Evolutionary conservation across 2,797 vertebrate species (phyloP), one percentile per base, ranked within the genome.

Genomic region (Sebastes kiyomatsui): DNA sequence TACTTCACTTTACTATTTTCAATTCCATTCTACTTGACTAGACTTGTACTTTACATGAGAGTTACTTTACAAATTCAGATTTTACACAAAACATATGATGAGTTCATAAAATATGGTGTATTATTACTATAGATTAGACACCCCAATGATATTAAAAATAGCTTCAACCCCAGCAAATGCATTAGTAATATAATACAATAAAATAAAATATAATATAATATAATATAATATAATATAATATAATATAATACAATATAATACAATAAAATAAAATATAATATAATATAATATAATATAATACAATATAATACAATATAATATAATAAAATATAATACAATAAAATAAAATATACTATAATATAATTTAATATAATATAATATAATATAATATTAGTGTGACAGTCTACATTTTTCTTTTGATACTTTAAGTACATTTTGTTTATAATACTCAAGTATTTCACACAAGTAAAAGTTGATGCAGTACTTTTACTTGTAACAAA

Each of bases 221-320:
- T 4, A 33, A 33, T 33, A 33, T 1, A 11, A 35, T 12, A 35
- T 1, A 35, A 11, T 33, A 11, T 0, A 10, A 32, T 32, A 32
- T 0, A 8, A 32, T 8, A 9, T 1, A 10, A 9, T 33, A 35
- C 0, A 35, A 35, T 35, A 35, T 0, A 35, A 35, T 35, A 5
- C 0, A 35, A 35, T 35, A 12, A 0, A 27, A 27, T 35, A 35
- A 0, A 35, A 35, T 35, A 2, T 0, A 35, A 35, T 35, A 2
- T 0, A 35, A 33, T 33, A 11, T 2, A 33, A 33, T 11, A 33
- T 2, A 33, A 11, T 35, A 35, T 5, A 38, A 13, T 38, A 2
- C 0, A 38, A 38, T 35, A 4, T 0, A 12, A 12, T 35, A 1
- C 0, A 35, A 12, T 35, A 5, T 1, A 35, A 35, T 35, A 13